Evolutionary conservation across 2,797 vertebrate species (phyloP), one percentile per base, ranked within the genome.

Genomic region (Zalophus californianus): DNA sequence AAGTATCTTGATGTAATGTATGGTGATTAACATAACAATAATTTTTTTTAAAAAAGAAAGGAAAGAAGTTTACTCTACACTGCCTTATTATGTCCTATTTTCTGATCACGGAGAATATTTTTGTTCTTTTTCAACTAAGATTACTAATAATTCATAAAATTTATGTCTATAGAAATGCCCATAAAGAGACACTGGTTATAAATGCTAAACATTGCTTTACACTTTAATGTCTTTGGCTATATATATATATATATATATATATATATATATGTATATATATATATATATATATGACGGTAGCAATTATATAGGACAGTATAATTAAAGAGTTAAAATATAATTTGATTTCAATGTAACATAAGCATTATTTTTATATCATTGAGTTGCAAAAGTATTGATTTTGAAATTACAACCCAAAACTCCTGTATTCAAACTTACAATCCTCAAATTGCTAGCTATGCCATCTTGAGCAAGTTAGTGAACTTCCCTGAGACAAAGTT

Each of bases 321-420:
- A 84, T 58, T 86, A 94, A 9, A 77, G 27, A 58, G 3, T 52
- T 96, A 90, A 90, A 60, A 41, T 50, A 35, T 72, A 66, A 86
- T 77, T 96, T 79, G 7, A 73, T 79, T 91, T 56, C 23, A 14
- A 44, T 82, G 95, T 88, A 70, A 91, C 23, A 70, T 86, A 83
- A 93, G 15, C 23, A 80, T n/a, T 58, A 62, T 73, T 93, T 86
- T 88, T 58, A n/a, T 80, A 12, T 82, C 48, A 50, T 20, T 44
- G 35, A 62, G 1, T 82, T 82, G 27, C 32, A 75, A 50, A 89
- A 72, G 1, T 79, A 84, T 94, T 80, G 58, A 91, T 89, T 77
- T 93, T 83, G 35, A 91, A 91, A 70, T 72, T 80, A 48, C 52
- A 89, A 52, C 27, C 14, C 8, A 29, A 50, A 94, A 35, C 54